phyloP scores from a whole-genome alignment of 2,797 vertebrate species.

The Manis crassicaudata region DNA sequence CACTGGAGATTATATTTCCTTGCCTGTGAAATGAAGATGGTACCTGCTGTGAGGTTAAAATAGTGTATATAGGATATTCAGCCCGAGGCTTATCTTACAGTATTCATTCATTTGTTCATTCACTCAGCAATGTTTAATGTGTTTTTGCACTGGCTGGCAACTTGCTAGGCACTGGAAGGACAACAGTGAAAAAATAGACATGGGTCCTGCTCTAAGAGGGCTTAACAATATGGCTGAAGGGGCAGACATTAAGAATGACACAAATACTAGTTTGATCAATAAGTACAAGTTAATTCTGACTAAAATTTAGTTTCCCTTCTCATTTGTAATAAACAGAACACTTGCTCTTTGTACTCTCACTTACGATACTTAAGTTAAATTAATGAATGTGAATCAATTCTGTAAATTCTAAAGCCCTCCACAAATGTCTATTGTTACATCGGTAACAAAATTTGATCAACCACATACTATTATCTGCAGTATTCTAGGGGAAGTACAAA shows the following conservation, averaged over 20 bases:
- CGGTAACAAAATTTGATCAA: background rate
- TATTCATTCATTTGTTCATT: background rate
- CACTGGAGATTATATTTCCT: background rate
- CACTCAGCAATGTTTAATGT: background rate
- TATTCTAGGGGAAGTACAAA: background rate
- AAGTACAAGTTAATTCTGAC: background rate
- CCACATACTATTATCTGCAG: background rate
- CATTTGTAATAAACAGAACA: constrained; percentile 18
- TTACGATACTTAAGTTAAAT: constrained; percentile 4
- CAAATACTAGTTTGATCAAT: background rate
- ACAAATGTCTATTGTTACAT: background rate
- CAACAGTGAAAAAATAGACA: background rate
- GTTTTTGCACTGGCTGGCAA: background rate
- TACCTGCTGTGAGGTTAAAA: background rate
- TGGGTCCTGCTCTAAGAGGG: background rate
- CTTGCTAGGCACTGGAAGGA: background rate
- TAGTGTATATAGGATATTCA: background rate
- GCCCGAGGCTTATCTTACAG: background rate
- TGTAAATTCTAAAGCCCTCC: background rate
- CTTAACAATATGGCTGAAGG: background rate
- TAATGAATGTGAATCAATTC: background rate
- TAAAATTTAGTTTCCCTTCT: background rate
- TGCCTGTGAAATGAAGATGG: background rate
- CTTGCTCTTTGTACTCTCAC: background rate
- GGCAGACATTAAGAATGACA: background rate